phyloP scores from a whole-genome alignment of 2,888 invertebrate genomes.

The Muschampia plurimacula region DNA sequence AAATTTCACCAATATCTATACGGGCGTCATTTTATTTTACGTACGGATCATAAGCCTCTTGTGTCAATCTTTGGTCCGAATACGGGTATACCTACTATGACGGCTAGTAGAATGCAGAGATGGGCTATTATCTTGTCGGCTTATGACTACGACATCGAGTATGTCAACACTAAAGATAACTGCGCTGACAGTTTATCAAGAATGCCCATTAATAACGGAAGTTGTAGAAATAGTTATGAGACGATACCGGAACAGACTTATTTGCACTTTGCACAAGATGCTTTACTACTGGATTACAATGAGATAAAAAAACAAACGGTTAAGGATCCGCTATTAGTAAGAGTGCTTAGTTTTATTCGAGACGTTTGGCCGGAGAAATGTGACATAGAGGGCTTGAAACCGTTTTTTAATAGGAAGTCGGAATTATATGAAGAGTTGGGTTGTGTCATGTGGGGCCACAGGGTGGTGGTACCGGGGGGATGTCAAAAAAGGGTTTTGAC shows the following conservation, averaged over 20 bases:
- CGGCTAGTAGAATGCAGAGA: not conserved
- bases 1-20: slow-evolving; percentile 9
- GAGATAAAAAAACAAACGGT: not conserved
- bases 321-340: not conserved
- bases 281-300: not conserved
- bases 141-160: not conserved
- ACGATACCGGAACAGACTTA: not conserved
- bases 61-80: not conserved
- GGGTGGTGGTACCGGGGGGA: not conserved
- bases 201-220: not conserved
- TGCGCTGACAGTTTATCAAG: not conserved
- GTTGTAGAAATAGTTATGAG: not conserved
- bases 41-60: not conserved
- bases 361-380: not conserved
- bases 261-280: not conserved
- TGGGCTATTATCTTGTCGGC: not conserved
- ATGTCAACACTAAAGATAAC: not conserved
- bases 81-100: not conserved
- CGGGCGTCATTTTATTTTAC: not conserved
- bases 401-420: not conserved
- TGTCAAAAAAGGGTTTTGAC: not conserved
- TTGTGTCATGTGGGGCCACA: not conserved
- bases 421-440: not conserved
- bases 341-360: not conserved
- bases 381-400: not conserved